Evolutionary conservation across 2,888 invertebrate genomes (phyloP).

Genomic region (Pseudococcus viburni): DNA sequence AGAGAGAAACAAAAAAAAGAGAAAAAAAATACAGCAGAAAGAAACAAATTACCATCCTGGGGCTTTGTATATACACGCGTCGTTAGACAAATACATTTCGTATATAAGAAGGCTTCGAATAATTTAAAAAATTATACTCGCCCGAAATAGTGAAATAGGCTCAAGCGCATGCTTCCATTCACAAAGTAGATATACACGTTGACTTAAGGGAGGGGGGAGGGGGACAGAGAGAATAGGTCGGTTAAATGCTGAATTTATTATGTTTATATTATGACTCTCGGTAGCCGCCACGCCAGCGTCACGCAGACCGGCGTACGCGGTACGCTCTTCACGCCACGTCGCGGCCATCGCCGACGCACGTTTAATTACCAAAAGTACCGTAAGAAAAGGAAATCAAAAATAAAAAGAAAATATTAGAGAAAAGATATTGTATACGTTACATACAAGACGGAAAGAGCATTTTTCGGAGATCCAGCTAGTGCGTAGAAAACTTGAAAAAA

Average conservation of each 20-base stretch:
- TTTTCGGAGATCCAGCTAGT: slow-evolving; percentile 62
- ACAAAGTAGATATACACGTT: background rate
- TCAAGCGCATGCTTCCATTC: slow-evolving; percentile 38
- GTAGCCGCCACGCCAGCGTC: background rate
- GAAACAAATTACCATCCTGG: slow-evolving; percentile 6
- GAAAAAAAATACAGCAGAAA: background rate
- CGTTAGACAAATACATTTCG: slow-evolving; percentile 39
- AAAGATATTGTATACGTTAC: slow-evolving; percentile 30
- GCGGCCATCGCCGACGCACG: background rate
- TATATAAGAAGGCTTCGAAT: slow-evolving; percentile 28
- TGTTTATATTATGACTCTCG: slow-evolving; percentile 17
- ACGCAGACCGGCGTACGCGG: background rate
- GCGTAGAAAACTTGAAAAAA: slow-evolving; percentile 60
- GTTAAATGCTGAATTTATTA: slow-evolving; percentile 28
- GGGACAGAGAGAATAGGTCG: background rate
- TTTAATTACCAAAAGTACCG: background rate
- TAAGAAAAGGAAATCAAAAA: background rate
- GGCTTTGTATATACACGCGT: slow-evolving; percentile 25
- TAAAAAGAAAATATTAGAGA: background rate
- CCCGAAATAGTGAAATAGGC: background rate
- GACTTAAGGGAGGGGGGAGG: background rate
- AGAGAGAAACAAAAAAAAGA: background rate
- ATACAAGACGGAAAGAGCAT: slow-evolving; percentile 59
- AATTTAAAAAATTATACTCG: slow-evolving; percentile 37
- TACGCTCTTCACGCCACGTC: background rate